Evolutionary conservation across 2,797 vertebrate genomes (phyloP).

Genomic region (Chaunax sp.): DNA sequence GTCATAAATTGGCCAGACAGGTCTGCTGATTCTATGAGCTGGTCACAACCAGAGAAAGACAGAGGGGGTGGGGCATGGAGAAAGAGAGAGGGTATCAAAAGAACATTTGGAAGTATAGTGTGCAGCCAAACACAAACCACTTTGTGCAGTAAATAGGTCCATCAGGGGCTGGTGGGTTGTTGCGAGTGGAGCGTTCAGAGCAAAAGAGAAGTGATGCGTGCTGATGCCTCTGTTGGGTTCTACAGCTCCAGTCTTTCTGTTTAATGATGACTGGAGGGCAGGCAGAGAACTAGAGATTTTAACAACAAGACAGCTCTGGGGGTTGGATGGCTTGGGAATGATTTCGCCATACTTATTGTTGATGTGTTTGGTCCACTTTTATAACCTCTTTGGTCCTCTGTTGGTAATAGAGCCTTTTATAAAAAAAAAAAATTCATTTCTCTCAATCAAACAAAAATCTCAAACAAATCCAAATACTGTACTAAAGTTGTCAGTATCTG

Average conservation of each 20-base stretch:
- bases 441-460: not conserved
- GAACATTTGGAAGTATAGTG: slow-evolving; percentile 66
- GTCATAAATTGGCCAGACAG: slow-evolving; percentile 48
- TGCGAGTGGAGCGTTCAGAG: slow-evolving; percentile 60
- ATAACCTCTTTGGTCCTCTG: slow-evolving; percentile 40
- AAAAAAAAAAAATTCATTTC: slow-evolving; percentile 9
- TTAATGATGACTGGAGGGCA: slow-evolving; percentile 82
- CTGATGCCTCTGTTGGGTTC: slow-evolving; percentile 69
- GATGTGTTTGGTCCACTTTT: slow-evolving; percentile 58
- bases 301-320: slow-evolving; percentile 68
- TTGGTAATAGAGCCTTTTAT: slow-evolving; percentile 23
- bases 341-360: slow-evolving; percentile 62
- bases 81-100: slow-evolving; percentile 65
- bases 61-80: slow-evolving; percentile 9
- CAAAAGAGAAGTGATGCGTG: slow-evolving; percentile 73
- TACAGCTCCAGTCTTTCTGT: slow-evolving; percentile 66
- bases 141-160: slow-evolving; percentile 76
- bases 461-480: not conserved
- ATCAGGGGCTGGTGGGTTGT: slow-evolving; percentile 70
- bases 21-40: slow-evolving; percentile 49
- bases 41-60: slow-evolving; percentile 43
- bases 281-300: slow-evolving; percentile 64
- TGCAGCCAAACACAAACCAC: slow-evolving; percentile 70
- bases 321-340: slow-evolving; percentile 47
- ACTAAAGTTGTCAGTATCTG: not conserved